Percentiles rank a stretch among this genome's conserved stretches.
Conservation (phyloP, 2,888 invertebrate species). For the Harpagoxenus sublaevis region DNA sequence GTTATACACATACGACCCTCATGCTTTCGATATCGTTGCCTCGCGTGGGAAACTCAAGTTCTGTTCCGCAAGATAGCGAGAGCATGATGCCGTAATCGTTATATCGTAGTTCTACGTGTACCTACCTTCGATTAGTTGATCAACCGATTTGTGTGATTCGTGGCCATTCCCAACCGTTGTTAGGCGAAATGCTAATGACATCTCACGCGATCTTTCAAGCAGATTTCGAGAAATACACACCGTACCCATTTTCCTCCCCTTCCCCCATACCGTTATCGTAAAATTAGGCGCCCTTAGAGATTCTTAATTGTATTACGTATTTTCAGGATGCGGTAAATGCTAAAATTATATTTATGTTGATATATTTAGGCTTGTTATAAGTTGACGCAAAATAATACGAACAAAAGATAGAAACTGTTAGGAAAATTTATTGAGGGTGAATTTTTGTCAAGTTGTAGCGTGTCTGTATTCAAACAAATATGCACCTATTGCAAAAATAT, state of each 20-base stretch:
- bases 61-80: background rate
- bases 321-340: background rate
- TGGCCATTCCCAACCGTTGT: constrained; percentile 25
- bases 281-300: constrained; percentile 47
- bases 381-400: background rate
- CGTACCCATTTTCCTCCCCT: constrained; percentile 20
- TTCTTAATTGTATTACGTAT: constrained; percentile 1
- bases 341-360: constrained; percentile 1
- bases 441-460: background rate
- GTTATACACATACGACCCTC: background rate
- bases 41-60: background rate
- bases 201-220: constrained; percentile 72
- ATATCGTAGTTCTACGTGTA: background rate
- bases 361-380: background rate
- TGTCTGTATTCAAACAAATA: background rate
- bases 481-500: background rate
- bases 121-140: constrained; percentile 20
- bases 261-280: constrained; percentile 45
- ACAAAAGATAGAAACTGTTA: background rate
- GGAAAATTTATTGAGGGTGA: background rate
- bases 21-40: constrained; percentile 4
- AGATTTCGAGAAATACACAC: constrained; percentile 23
- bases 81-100: background rate
- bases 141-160: background rate
- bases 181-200: constrained; percentile 57